Evolutionary conservation across 2,113 vertebrate species (phyloP), one percentile per base, ranked within the genome.

Genomic region (Crotalus viridis): DNA sequence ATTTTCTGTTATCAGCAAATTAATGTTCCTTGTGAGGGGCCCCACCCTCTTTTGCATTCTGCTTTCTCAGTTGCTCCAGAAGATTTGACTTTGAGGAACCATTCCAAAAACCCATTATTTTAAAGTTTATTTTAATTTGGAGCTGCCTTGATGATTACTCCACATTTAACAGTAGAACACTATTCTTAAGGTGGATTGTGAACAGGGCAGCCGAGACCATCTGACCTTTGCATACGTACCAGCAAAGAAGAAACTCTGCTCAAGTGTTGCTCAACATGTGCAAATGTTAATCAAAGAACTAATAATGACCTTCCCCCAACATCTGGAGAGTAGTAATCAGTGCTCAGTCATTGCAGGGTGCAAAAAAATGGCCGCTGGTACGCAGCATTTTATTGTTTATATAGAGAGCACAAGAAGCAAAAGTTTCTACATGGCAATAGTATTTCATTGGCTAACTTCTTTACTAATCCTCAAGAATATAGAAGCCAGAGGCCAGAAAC

Each of bases 1-100:
- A 95, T 96, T 97, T 96, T 94, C 95, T 95, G 92, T 96, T 96
- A 96, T 96, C 93, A 89, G 91, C 85, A 96, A 97, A 96, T 96
- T 95, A 95, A 94, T 96, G 93, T 94, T 85, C 28, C 69, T 81
- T 89, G 7, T 8, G 6, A 88, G 33, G 9, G 22, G n/a, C 85
- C n/a, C 59, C 57, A 51, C 39, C 39, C 19, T 51, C 54, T 7
- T 61, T 92, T 94, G 89, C 52, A 61, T 61, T 43, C 7, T 24
- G 6, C 22, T 91, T 39, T 39, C 39, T 93, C 69, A 54, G 54
- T 61, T 90, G 94, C 33, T 89, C 90, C 94, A 33, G 86, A 81
- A 94, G 95, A 95, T 96, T 92, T 91, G 86, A 95, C 92, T 94
- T 90, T 94, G 26, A 52, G 28, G 94, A 93, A 61, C 93, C 69